Evolutionary conservation across 1,140 invertebrate genomes (phyloP), one percentile per base, ranked within the genome.

Genomic region (Mamestra configurata): DNA sequence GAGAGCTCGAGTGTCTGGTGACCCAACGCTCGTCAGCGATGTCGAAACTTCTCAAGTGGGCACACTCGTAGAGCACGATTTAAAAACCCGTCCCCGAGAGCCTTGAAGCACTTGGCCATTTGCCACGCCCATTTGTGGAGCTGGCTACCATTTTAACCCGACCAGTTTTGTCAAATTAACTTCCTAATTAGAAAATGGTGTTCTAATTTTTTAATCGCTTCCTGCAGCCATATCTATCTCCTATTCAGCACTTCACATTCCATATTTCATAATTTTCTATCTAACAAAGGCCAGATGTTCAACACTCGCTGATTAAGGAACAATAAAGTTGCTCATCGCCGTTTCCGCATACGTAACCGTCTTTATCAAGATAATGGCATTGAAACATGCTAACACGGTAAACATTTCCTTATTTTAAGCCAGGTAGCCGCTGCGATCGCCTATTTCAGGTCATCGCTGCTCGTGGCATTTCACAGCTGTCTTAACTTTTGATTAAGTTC

Each of bases 281-380:
- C 27, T 71, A 84, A 87, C 80, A 85, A 82, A 83, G 82, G 77
- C 82, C 87, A 90, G 82, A 84, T 89, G 84, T 87, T 84, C 82
- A 81, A 82, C 68, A 81, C 80, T 78, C 70, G 64, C 82, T 87
- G 81, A 89, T 87, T 84, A 82, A 86, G 79, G 80, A 87, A 89
- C 66, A 89, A 90, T 88, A 89, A 91, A 85, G 84, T 80, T 88
- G 82, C 83, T 81, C 77, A 76, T 77, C 80, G 78, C 82, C 57
- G 70, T 76, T 93, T 94, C 92, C 93, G 92, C 86, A 86, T 91
- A 92, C 90, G 90, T 91, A 91, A 88, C 86, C 51, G 82, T 79
- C 81, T 87, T 87, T 86, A 91, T 90, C 87, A 87, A 87, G 89
- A 89, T 91, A 90, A 83, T 91, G 87, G 86, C 89, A 94, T 90